phyloP scores from a whole-genome alignment of 2,797 vertebrate genomes.

The Cirrhinus mrigala region DNA sequence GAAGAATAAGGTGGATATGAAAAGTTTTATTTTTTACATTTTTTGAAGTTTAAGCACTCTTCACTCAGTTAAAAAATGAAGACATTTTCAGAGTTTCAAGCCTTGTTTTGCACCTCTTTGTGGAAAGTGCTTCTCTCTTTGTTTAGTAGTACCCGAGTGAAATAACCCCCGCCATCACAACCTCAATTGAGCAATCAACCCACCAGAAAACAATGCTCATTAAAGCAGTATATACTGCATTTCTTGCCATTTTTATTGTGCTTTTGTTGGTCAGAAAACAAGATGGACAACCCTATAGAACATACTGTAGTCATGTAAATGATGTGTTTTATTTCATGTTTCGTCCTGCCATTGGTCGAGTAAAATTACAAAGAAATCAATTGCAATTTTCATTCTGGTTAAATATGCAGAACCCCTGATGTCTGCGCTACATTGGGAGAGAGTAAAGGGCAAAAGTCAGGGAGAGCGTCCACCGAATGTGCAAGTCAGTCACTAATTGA shows the following conservation, averaged over 20 bases:
- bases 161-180: not conserved
- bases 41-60: not conserved
- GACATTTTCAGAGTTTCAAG: not conserved
- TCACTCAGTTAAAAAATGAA: not conserved
- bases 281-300: conserved; percentile 74
- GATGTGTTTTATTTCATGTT: conserved; percentile 72
- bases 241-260: conserved; percentile 81
- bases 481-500: conserved; percentile 67
- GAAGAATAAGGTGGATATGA: too few relatives aligned
- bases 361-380: conserved; percentile 70
- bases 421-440: conserved; percentile 54
- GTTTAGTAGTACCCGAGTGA: not conserved
- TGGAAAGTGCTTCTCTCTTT: not conserved
- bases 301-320: conserved; percentile 69
- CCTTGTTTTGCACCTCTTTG: not conserved
- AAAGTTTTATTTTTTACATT: not conserved
- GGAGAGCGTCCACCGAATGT: conserved; percentile 41
- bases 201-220: conserved; percentile 51
- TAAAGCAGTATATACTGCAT: conserved; percentile 48
- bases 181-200: conserved; percentile 18
- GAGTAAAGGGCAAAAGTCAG: conserved; percentile 45
- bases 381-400: conserved; percentile 40
- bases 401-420: conserved; percentile 47
- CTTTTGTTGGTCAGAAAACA: conserved; percentile 84
- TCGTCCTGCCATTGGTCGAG: conserved; percentile 62